A percentile compares a stretch with the other conserved stretches of the same genome.
phyloP scores from a whole-genome alignment of 1,140 invertebrate genomes.

The Meloidogyne hapla region DNA sequence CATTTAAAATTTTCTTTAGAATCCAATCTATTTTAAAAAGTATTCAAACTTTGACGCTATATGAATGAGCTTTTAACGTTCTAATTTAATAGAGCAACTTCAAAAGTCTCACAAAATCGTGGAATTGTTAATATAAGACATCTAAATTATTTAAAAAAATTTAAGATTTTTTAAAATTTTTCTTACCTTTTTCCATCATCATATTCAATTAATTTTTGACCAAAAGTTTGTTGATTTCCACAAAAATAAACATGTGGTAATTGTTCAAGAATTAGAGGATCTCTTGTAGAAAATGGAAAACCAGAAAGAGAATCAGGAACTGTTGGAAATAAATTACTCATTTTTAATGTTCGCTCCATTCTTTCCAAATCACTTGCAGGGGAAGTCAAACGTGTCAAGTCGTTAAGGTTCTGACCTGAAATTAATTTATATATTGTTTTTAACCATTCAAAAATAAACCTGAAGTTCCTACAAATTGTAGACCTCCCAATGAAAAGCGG shows the following conservation, averaged over 20 bases:
- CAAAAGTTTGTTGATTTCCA: constrained; percentile 78
- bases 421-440: too few species aligned
- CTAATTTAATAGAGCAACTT: constrained; percentile 34
- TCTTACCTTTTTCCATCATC: constrained; percentile 13
- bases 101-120: constrained; percentile 33
- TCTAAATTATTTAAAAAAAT: neutral
- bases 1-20: too few species aligned
- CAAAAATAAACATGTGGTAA: constrained; percentile 86
- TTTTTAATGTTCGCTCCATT: constrained; percentile 37
- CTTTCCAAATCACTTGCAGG: constrained; percentile 25
- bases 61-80: constrained; percentile 4
- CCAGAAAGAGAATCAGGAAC: constrained; percentile 65
- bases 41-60: too few species aligned
- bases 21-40: too few species aligned
- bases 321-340: constrained; percentile 38
- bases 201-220: constrained; percentile 68
- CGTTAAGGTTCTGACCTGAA: constrained; percentile 47
- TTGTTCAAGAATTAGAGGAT: constrained; percentile 82
- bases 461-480: constrained; percentile 46
- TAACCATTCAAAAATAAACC: too few species aligned
- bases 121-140: constrained; percentile 37
- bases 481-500: constrained; percentile 31
- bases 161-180: neutral
- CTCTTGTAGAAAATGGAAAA: constrained; percentile 79
- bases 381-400: constrained; percentile 36